Conservation (phyloP, 2,797 vertebrate genomes). For the Microcaecilia unicolor region DNA sequence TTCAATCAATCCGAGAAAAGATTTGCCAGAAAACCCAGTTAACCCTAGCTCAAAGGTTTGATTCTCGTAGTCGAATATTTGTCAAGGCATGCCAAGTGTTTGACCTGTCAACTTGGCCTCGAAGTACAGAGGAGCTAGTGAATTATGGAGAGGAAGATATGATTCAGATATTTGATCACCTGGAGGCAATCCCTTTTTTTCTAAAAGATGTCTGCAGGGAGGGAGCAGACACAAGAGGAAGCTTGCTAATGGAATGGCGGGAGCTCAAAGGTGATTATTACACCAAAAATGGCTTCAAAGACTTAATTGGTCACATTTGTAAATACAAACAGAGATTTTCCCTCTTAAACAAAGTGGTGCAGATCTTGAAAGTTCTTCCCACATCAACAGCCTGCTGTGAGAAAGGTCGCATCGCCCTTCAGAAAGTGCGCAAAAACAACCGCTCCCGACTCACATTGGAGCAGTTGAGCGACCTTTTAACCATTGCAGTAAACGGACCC, state of each 20-base stretch:
- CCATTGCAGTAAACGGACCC: slow-evolving; percentile 77
- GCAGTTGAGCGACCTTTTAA: slow-evolving; percentile 85
- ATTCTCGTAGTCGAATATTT: slow-evolving; percentile 72
- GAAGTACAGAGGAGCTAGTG: slow-evolving; percentile 71
- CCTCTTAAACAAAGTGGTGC: slow-evolving; percentile 76
- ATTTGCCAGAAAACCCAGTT: slow-evolving; percentile 88
- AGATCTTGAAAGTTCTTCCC: slow-evolving; percentile 80
- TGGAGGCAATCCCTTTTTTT: slow-evolving; percentile 68
- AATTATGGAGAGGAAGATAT: slow-evolving; percentile 85
- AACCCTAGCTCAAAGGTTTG: slow-evolving; percentile 80
- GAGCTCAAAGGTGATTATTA: slow-evolving; percentile 90
- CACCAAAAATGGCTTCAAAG: slow-evolving; percentile 83
- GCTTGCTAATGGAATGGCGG: slow-evolving; percentile 80
- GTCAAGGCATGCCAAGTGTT: slow-evolving; percentile 86
- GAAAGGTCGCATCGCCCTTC: slow-evolving; percentile 74
- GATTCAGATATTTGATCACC: slow-evolving; percentile 77
- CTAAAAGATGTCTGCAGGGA: slow-evolving; percentile 60
- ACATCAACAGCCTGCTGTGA: slow-evolving; percentile 82
- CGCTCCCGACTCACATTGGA: slow-evolving; percentile 82
- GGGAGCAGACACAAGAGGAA: slow-evolving; percentile 60
- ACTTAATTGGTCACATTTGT: slow-evolving; percentile 79
- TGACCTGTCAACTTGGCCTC: slow-evolving; percentile 80
- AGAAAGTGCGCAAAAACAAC: slow-evolving; percentile 79
- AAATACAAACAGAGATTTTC: slow-evolving; percentile 86
- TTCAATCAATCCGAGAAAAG: slow-evolving; percentile 92